Base-by-base conservation (phyloP, 2,888 invertebrate genomes). In the Aelia acuminata region DNA sequence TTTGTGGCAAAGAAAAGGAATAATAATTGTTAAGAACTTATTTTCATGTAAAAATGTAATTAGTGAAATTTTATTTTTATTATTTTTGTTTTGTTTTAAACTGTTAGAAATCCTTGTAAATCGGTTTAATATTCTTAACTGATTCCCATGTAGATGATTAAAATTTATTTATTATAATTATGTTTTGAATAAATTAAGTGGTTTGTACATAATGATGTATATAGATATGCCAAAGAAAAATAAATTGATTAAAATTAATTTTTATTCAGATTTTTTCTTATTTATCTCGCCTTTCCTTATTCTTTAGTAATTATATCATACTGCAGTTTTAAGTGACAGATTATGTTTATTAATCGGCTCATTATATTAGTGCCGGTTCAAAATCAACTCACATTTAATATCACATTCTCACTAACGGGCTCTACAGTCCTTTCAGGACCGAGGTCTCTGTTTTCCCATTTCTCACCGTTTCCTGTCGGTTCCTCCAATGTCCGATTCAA, bases 221-320 rank as follows among this genome's bases (percentile, higher is more conserved):
- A 70, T 57, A 57, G 57, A 13, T 70, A 70, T 70, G 31, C 63
- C 63, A 70, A 84, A 84, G 48, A 43, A 84, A 84, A 43, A 84
- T 15, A 48, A 84, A 48, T 31, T 43, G n/a, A 84, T 48, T 26
- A 18, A 47, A 84, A 26, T 48, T 84, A 26, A 49, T 84, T 84
- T 84, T 47, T 35, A 63, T 35, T 3, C 35, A 35, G 31, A 35
- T 70, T 35, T 70, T 20, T 70, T 70, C 35, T 35, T 18, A 63
- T 4, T 63, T 57, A 57, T 26, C 53, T 57, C 18, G 20, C n/a
- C 43, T 43, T 43, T 7, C 20, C 63, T 70, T 70, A 18, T 15
- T 70, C 0, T 8, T 31, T 20, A 63, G 4, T 31, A 7, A 13
- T 15, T 63, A 15, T 4, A 26, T 3, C 5, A 1, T 57, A 53